Evolutionary conservation across 2,797 vertebrate species (phyloP).

Genomic region (Syndactyla subalaris): DNA sequence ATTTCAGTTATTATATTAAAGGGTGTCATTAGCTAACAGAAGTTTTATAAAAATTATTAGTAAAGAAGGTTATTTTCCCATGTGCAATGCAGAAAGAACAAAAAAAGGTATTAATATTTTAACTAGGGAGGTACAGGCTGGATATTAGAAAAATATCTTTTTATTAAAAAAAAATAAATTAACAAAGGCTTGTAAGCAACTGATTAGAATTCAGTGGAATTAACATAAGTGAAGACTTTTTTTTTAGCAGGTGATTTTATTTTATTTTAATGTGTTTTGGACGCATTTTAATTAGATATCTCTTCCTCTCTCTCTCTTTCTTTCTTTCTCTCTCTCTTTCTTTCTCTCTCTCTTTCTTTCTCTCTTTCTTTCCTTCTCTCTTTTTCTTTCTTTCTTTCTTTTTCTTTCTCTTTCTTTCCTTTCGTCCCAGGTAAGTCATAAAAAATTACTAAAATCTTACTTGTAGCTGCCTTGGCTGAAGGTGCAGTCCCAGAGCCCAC

Average conservation of each 20-base stretch:
- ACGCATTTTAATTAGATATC: accelerated
- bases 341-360: too few relatives aligned
- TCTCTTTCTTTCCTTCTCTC: accelerated
- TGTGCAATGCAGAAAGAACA: not conserved
- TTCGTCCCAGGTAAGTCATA: not conserved
- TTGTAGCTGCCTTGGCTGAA: not conserved
- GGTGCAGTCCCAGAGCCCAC: not conserved
- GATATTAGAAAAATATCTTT: not conserved
- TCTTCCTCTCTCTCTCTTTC: not conserved
- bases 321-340: not conserved
- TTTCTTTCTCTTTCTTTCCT: accelerated
- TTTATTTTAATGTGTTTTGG: not conserved
- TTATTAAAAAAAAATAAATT: not conserved
- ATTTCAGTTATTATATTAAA: not conserved
- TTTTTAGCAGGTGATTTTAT: not conserved
- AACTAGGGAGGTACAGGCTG: not conserved
- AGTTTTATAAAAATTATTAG: not conserved
- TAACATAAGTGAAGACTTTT: accelerated
- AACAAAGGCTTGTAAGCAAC: not conserved
- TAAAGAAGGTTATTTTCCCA: not conserved
- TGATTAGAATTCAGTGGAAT: not conserved
- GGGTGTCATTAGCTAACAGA: not conserved
- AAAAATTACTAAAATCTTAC: not conserved
- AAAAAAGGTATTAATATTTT: not conserved
- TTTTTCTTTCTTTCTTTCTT: accelerated